phyloP scores from a whole-genome alignment of 2,797 vertebrate genomes.

The Gymnodraco acuticeps region DNA sequence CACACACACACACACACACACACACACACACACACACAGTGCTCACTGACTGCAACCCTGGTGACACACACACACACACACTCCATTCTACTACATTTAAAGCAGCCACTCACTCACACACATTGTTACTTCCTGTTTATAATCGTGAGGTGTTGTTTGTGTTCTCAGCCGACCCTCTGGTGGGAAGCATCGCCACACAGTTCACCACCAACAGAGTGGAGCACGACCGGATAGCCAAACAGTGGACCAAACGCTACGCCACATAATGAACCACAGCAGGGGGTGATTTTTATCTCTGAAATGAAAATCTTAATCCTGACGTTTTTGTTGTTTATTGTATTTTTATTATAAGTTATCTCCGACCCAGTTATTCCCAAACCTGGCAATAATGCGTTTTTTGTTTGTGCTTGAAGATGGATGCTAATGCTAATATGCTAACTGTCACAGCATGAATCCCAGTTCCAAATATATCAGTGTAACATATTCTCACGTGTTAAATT shows the following conservation, averaged over 20 bases:
- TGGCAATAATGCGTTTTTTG: slow-evolving; percentile 83
- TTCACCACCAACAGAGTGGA: slow-evolving; percentile 96
- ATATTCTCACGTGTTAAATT: slow-evolving; percentile 66
- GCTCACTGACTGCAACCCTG: no score
- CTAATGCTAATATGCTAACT: slow-evolving; percentile 64
- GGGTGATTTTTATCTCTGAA: slow-evolving; percentile 91
- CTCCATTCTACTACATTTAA: no score
- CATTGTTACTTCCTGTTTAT: no score
- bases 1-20: no score
- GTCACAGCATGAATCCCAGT: slow-evolving; percentile 71
- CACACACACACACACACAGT: no score
- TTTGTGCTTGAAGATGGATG: slow-evolving; percentile 65
- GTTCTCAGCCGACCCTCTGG: slow-evolving; percentile 91
- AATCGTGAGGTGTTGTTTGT: neutral
- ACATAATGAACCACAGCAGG: slow-evolving; percentile 85
- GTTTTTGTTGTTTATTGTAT: slow-evolving; percentile 75
- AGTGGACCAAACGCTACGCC: slow-evolving; percentile 97
- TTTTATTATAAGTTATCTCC: slow-evolving; percentile 86
- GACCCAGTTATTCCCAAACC: slow-evolving; percentile 88
- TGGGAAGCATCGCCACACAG: slow-evolving; percentile 94
- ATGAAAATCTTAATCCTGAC: slow-evolving; percentile 86
- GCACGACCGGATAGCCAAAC: slow-evolving; percentile 97
- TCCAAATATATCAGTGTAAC: slow-evolving; percentile 65
- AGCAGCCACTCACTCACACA: no score
- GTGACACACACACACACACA: no score